These are phyloP conservation scores for Tapirus indicus DNA, from an alignment of 2,797 vertebrate species.

Conservation along the genomic window DNA sequence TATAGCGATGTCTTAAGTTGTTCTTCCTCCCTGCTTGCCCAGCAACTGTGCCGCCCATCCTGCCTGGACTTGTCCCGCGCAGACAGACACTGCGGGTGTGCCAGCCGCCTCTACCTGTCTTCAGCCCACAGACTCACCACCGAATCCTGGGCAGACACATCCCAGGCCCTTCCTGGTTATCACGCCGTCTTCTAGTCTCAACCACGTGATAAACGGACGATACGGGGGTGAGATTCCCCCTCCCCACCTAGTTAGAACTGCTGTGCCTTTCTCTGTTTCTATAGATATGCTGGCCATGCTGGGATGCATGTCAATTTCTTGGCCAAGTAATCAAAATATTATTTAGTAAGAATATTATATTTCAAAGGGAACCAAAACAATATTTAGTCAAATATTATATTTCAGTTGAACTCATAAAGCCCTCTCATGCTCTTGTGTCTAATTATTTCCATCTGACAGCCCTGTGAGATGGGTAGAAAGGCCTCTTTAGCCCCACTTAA, in stretches of 20 bases:
- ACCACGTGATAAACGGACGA: background rate
- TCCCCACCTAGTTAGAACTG: background rate
- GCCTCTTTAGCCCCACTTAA: background rate
- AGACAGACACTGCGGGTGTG: background rate
- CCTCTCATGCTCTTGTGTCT: background rate
- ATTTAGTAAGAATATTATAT: background rate
- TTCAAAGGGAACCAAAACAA: background rate
- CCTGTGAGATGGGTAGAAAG: background rate
- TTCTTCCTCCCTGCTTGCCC: background rate
- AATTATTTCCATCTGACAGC: background rate
- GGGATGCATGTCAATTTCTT: slow-evolving; percentile 34
- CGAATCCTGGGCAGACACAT: background rate
- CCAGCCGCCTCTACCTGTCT: background rate
- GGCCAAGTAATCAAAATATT: background rate
- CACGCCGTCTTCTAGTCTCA: background rate
- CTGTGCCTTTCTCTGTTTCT: background rate
- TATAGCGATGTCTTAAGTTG: background rate
- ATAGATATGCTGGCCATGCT: background rate
- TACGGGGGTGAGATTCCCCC: background rate
- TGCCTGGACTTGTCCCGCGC: background rate
- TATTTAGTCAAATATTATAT: background rate
- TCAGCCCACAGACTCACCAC: background rate
- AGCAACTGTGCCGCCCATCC: background rate
- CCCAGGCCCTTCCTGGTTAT: slow-evolving; percentile 11
- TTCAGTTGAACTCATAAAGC: background rate